Percentiles rank a stretch among this genome's conserved stretches.
These are phyloP conservation scores for Achatina immaculata DNA, from an alignment of 1,140 invertebrate genomes.

Conservation along the genomic window DNA sequence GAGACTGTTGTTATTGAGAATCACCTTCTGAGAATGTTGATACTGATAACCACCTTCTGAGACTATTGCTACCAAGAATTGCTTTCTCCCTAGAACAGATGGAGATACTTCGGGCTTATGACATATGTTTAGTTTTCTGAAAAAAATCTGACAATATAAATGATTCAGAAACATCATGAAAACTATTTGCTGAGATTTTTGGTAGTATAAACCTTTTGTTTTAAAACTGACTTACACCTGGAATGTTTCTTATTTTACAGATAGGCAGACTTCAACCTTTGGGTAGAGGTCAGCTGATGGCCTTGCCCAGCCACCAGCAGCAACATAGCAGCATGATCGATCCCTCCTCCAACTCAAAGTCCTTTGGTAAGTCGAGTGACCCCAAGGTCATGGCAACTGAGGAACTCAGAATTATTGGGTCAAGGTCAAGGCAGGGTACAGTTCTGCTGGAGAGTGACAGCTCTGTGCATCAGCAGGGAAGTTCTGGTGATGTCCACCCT, in stretches of 20 bases:
- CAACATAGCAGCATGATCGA: not conserved
- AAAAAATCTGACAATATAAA: too few relatives aligned
- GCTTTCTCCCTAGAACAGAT: too few relatives aligned
- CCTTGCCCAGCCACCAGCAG: not conserved
- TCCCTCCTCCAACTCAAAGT: constrained; percentile 5
- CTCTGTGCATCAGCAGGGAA: not conserved
- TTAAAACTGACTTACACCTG: not conserved
- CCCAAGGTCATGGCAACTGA: not conserved
- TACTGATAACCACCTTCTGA: too few relatives aligned
- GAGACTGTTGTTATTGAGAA: too few relatives aligned
- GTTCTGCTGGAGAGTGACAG: not conserved
- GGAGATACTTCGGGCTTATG: too few relatives aligned
- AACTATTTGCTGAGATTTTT: too few relatives aligned
- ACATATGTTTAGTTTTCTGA: too few relatives aligned
- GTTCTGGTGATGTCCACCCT: not conserved
- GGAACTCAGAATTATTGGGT: not conserved
- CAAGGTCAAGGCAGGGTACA: constrained; percentile 1
- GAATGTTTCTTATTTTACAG: not conserved
- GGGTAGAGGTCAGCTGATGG: not conserved
- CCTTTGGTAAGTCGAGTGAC: not conserved
- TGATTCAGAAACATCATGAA: too few relatives aligned
- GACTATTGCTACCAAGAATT: too few relatives aligned
- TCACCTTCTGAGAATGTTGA: too few relatives aligned
- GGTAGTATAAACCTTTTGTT: not conserved
- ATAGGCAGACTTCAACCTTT: constrained; percentile 16